Evolutionary conservation across 2,113 vertebrate genomes (phyloP), one percentile per base, ranked within the genome.

Genomic region (Gambusia affinis): DNA sequence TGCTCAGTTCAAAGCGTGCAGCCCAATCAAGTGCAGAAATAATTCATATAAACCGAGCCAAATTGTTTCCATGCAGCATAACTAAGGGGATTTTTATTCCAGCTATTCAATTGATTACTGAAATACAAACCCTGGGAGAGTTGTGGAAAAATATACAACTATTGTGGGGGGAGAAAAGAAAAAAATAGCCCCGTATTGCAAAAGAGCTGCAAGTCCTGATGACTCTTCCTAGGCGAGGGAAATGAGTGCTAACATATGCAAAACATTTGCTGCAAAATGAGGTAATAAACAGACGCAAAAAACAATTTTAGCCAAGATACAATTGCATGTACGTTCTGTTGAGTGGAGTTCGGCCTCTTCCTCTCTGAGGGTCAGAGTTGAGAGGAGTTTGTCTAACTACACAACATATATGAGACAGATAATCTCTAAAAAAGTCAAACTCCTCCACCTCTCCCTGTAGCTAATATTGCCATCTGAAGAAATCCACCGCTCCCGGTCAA

Each of bases 181-280:
- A 70, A 70, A 27, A 35, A 65, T 80, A 72, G 60, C 84, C 62
- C 22, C 75, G 76, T 39, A 33, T 54, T 81, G 84, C 78, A 76
- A 80, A 88, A 84, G 57, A 68, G n/a, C 24, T 73, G 51, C 42
- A 73, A 81, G 79, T 39, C 33, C 22, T 83, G 64, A 83, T 73
- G 64, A 82, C 73, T 80, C 79, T 67, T 82, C 76, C 89, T 87
- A 73, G 29, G 51, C 73, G 70, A 86, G 75, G 74, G 60, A 84
- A 87, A 76, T 75, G 78, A 71, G 27, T 85, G 80, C 72, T 64
- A 75, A 61, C 76, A 57, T 80, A 79, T 70, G 72, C 70, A 76
- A 31, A 83, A 78, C 80, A 73, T 60, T 33, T 85, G 73, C 79
- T 80, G 68, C 74, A 73, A 71, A 62, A 80, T 66, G 67, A 81